Base-by-base conservation (phyloP, 2,888 invertebrate genomes). In the Abrostola tripartita region DNA sequence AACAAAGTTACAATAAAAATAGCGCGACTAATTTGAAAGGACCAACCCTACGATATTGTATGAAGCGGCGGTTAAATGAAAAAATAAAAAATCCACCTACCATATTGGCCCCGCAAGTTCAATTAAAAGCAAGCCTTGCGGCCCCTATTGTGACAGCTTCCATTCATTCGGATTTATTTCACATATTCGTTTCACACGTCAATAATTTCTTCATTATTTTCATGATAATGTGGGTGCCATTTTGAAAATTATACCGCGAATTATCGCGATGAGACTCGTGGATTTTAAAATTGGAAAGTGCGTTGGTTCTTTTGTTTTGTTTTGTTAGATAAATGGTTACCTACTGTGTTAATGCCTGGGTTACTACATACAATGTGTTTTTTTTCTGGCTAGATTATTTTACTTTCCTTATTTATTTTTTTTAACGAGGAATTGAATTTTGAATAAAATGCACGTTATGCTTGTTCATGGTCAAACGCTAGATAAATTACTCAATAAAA, bases 71-170 rank as follows among this genome's bases (percentile, higher is more conserved):
- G 85, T 88, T 89, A 84, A 89, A 83, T 88, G 89, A 86, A 90
- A 92, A 91, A 92, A 90, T 88, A 88, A 89, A 91, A 91, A 81
- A 81, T 68, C 74, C 77, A 71, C 74, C 86, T 82, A 72, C 67
- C 71, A 85, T 91, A 94, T 93, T 93, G 93, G 91, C 89, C 93
- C 92, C 93, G 83, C 91, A 90, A 90, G 94, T 78, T 78, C 78
- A 78, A 78, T 78, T 80, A 79, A 79, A 72, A 74, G 55, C 68
- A 71, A 68, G 72, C 72, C 80, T 79, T 74, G 78, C 59, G 78
- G 75, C 81, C 79, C 79, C 81, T 85, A 85, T 85, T 89, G 86
- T 90, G 92, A 90, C 91, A 89, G 85, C 75, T 71, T 74, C 83
- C 87, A 87, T 88, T 88, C 87, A 85, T 83, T 78, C 79, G 85